Base-by-base conservation (phyloP, 1,140 invertebrate genomes). In the Aleiodes sp. region DNA sequence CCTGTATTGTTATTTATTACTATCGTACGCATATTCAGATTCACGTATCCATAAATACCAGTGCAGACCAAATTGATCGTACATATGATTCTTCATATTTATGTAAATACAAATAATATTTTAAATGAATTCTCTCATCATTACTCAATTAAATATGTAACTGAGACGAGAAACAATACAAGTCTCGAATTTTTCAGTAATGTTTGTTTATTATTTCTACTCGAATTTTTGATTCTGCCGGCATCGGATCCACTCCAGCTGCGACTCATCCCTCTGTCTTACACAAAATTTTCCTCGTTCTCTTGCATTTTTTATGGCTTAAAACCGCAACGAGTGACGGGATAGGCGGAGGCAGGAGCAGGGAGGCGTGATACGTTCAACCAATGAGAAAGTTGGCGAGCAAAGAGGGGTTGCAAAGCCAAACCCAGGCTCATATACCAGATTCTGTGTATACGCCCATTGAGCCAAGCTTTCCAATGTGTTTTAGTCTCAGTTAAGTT, bases 1-100 rank as follows among this genome's bases (percentile, higher is more conserved):
- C 77, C 77, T 72, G 77, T 78, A 79, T 80, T 78, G 69, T 80
- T 81, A 80, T 79, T 80, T 80, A 80, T 81, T 80, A 78, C 60
- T 56, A 61, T 63, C 61, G 33, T 56, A 69, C 41, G 29, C 24
- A 63, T 75, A 69, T 78, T 63, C 24, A 24, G 59, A 59, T 31
- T 37, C 68, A 64, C 28, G 46, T 16, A 43, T 35, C 33, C 65
- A 59, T 43, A 33, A 57, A 64, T 52, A 46, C 46, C 19, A 52
- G 21, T 19, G 16, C 46, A 52, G 1, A 1, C 19, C 21, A 19
- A 10, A 52, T 52, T 52, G 21, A 52, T 52, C 46, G 46, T 52
- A 19, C 19, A 21, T 9, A 52, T 16, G n/a, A n/a, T n/a, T n/a
- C n/a, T n/a, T n/a, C n/a, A n/a, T n/a, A n/a, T n/a, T n/a, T n/a